Conservation (phyloP, 1,140 invertebrate genomes). For the Bombus vancouverensis region DNA sequence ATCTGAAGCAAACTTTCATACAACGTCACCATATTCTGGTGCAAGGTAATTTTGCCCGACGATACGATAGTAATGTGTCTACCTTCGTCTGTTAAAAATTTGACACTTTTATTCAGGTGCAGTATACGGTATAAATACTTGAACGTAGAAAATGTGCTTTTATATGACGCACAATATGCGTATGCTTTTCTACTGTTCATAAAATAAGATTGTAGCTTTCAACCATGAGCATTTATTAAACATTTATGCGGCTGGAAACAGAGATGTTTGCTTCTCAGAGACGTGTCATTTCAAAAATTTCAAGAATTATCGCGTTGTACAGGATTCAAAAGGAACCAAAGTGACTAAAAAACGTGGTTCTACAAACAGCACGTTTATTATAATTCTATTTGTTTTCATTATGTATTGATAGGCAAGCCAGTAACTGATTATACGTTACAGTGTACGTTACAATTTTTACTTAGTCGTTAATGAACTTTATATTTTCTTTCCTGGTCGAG, state of each 20-base stretch:
- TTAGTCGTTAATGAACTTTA: no score
- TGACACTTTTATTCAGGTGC: neutral
- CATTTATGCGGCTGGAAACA: neutral
- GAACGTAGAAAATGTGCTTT: neutral
- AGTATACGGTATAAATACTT: neutral
- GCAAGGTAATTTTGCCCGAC: neutral
- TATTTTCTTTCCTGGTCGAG: no score
- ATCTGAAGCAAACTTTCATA: conserved; percentile 15
- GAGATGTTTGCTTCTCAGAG: neutral
- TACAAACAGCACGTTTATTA: no score
- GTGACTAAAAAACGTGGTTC: no score
- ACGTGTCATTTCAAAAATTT: neutral
- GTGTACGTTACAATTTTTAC: no score
- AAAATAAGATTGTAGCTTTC: neutral
- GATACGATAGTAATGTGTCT: neutral
- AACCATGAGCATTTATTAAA: neutral
- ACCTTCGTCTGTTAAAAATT: neutral
- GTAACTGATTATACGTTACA: no score
- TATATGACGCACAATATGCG: neutral
- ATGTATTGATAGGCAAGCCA: no score
- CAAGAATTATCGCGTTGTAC: no score
- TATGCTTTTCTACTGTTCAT: neutral
- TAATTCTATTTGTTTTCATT: no score
- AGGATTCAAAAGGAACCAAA: no score
- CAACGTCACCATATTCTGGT: neutral